These are phyloP conservation scores for Myotis planiceps DNA, from an alignment of 2,797 vertebrate species.

Conservation along the genomic window DNA sequence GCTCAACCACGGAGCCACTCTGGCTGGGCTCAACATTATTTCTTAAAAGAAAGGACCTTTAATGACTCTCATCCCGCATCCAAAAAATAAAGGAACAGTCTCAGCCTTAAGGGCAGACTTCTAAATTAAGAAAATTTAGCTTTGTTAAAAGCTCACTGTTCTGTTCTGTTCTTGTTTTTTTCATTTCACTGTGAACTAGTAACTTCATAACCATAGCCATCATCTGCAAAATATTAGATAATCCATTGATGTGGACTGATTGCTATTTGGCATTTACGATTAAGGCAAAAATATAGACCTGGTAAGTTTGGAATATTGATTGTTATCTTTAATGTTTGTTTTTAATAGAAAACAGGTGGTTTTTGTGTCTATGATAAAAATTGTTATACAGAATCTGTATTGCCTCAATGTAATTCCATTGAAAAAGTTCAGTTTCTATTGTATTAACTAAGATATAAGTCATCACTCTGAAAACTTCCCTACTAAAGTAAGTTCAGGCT, in stretches of 20 bases:
- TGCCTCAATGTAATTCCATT: neutral
- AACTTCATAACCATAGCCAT: neutral
- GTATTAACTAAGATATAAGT: slow-evolving; percentile 10
- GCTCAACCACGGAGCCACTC: too few species aligned
- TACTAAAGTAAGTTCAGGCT: neutral
- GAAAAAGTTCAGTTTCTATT: slow-evolving; percentile 13
- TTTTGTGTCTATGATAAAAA: slow-evolving; percentile 15
- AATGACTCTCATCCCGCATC: neutral
- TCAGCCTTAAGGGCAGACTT: neutral
- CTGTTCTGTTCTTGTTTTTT: neutral
- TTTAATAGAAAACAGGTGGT: neutral
- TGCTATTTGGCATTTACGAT: neutral
- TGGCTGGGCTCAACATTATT: neutral
- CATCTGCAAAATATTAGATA: neutral
- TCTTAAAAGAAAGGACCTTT: neutral
- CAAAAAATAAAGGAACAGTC: neutral
- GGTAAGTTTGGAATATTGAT: neutral
- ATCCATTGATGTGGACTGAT: neutral
- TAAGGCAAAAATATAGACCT: neutral
- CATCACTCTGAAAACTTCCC: neutral
- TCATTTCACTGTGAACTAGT: neutral
- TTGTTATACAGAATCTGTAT: neutral
- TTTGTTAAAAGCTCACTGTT: neutral
- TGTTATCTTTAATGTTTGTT: neutral
- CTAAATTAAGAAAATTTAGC: neutral